Evolutionary conservation across 2,113 vertebrate genomes (phyloP), one percentile per base, ranked within the genome.

Genomic region (Rhodinocichla rosea): DNA sequence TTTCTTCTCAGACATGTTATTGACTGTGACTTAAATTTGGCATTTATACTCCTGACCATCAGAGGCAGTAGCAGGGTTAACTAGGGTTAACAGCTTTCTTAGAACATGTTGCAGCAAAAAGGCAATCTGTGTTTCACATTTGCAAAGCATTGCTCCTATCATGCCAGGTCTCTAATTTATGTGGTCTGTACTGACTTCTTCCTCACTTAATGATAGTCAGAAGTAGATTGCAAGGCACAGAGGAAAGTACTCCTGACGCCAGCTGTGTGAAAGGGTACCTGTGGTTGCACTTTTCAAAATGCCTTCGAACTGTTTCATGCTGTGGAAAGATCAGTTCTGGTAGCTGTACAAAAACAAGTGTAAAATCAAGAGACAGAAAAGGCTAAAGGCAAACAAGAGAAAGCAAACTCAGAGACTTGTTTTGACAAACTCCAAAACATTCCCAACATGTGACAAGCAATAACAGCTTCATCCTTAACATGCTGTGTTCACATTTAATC

Each of bases 391-490:
- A 87, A 77, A 33, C 2, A 30, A 74, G 57, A 32, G 26, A 35
- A 79, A 63, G 39, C 9, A 80, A 33, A 74, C 13, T 42, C 27
- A 27, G 13, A 63, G 3, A 45, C 40, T 11, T 28, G 5, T 57
- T 88, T 78, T 70, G 26, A 15, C 21, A 10, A 20, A 59, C 74
- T 87, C 55, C 14, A 60, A 59, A 77, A 42, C 3, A 64, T 35
- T 30, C 16, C 32, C 3, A 30, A 27, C 4, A 6, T 4, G 3
- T 3, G 2, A 3, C 15, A n/a, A 13, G 3, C 5, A 55, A 14
- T 33, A 37, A 21, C 21, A 17, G 11, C 33, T 74, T 77, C 7
- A 55, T 30, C 23, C 8, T 42, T 45, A 56, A 35, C 2, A 3
- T 26, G 12, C 7, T 60, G 20, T 28, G 6, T 30, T 68, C 39